These are phyloP conservation scores for Psittacus erithacus DNA, from an alignment of 2,113 vertebrate genomes.

Conservation along the genomic window DNA sequence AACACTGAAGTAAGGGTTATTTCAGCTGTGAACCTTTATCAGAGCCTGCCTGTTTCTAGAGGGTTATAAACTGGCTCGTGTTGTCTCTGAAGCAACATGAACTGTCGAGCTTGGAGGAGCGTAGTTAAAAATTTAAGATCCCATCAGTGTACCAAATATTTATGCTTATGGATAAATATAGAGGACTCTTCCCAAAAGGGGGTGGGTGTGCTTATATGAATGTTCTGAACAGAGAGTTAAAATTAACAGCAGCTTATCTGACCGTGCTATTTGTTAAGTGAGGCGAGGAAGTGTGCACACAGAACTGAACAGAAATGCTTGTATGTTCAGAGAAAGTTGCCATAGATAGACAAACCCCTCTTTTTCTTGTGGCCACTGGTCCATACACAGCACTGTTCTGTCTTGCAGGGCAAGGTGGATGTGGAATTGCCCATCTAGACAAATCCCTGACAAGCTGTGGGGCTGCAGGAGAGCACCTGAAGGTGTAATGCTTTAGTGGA, in stretches of 20 bases:
- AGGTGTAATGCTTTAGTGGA: not conserved
- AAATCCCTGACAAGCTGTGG: not conserved
- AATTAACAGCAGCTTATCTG: constrained; percentile 38
- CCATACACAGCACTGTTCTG: accelerated
- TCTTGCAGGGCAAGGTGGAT: not conserved
- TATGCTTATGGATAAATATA: constrained; percentile 50
- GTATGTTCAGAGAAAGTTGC: not conserved
- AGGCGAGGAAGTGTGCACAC: not conserved
- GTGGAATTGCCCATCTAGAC: not conserved
- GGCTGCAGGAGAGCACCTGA: not conserved
- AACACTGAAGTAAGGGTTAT: constrained; percentile 38
- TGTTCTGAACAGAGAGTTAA: constrained; percentile 4
- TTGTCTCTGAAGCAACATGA: constrained; percentile 42
- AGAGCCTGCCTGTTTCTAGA: constrained; percentile 46
- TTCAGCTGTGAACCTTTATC: constrained; percentile 57
- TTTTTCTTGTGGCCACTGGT: not conserved
- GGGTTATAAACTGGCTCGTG: constrained; percentile 18
- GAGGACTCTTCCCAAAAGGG: not conserved
- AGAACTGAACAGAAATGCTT: not conserved
- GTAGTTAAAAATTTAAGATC: constrained; percentile 45
- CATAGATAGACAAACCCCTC: not conserved
- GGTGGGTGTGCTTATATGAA: not conserved
- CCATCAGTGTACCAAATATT: constrained; percentile 36
- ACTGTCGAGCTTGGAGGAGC: not conserved
- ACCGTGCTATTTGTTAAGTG: constrained; percentile 2